Base-by-base conservation (phyloP, 2,797 vertebrate genomes). In the Spinibarbus caldwelli region DNA sequence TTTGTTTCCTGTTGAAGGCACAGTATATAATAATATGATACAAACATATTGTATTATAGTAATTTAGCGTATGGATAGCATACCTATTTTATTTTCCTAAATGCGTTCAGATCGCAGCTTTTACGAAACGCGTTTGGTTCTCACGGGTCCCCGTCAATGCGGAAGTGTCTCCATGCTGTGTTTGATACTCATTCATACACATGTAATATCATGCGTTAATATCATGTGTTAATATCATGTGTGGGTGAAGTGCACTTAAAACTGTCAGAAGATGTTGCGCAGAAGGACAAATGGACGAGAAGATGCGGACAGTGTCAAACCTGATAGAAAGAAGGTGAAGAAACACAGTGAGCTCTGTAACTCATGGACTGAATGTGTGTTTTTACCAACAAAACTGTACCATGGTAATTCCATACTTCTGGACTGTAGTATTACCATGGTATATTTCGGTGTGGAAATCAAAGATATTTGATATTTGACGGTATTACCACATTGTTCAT, bases 241-340 rank as follows among this genome's bases (percentile, higher is more conserved):
- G n/a, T n/a, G n/a, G n/a, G n/a, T n/a, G 31, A 76, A 70, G 0
- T 62, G 23, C 62, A 11, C 8, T 75, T 5, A n/a, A 31, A n/a
- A 15, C 2, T 4, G 1, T 57, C 52, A 15, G 34, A 47, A 43
- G 0, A 91, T 91, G 91, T 85, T 85, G 92, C 94, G 94, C 7
- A 92, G 90, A 89, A 92, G 90, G 88, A 88, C 91, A 31, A 93
- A 90, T 70, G 87, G 84, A 23, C 92, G 90, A 31, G 72, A 93
- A 49, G 82, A 57, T 67, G 88, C 26, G 34, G 91, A 91, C 34
- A n/a, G 84, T 21, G 84, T 14, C 9, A 87, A 64, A 62, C 6
- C 87, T 36, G 89, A 91, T 12, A 92, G 54, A 82, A 94, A 93
- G 29, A 89, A 90, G 90, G 91, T 91, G 29, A 52, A 31, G 26